phyloP scores from a whole-genome alignment of 2,888 invertebrate genomes.

The Ophraella communa region DNA sequence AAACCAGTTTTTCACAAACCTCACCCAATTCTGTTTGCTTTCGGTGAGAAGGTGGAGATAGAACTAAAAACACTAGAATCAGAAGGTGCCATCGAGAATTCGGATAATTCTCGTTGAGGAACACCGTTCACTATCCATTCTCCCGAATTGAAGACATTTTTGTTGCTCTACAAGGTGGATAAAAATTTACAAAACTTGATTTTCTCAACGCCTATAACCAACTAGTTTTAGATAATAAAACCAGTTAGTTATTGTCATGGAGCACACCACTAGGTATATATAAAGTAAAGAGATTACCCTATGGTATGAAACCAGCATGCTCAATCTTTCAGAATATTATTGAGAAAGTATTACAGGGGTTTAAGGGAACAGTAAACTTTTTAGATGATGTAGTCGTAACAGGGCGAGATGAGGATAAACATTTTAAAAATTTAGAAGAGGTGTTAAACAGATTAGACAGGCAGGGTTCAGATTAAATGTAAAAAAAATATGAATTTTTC shows the following conservation, averaged over 20 bases:
- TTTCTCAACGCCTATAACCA: conserved; percentile 9
- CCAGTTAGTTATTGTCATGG: conserved; percentile 28
- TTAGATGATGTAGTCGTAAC: conserved; percentile 39
- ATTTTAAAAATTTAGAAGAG: conserved; percentile 23
- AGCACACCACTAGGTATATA: conserved; percentile 48
- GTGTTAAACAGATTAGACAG: conserved; percentile 12
- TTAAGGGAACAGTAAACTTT: conserved; percentile 31
- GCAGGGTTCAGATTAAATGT: conserved; percentile 25
- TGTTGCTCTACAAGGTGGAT: conserved; percentile 24
- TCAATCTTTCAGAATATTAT: conserved; percentile 52
- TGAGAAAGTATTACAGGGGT: conserved; percentile 38
- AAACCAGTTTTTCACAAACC: conserved; percentile 23
- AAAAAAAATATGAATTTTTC: conserved; percentile 28
- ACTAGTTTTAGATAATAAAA: conserved; percentile 1
- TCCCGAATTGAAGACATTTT: conserved; percentile 26
- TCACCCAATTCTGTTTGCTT: conserved; percentile 13
- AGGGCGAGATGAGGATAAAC: conserved; percentile 23
- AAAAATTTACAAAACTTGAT: conserved; percentile 13
- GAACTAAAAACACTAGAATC: conserved; percentile 26
- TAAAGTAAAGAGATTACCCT: conserved; percentile 52
- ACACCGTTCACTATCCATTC: conserved; percentile 29
- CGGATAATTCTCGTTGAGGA: conserved; percentile 27
- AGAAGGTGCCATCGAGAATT: conserved; percentile 10
- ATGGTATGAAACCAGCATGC: conserved; percentile 53
- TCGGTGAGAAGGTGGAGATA: conserved; percentile 10